phyloP scores from a whole-genome alignment of 2,797 vertebrate species.

The Catharus ustulatus region DNA sequence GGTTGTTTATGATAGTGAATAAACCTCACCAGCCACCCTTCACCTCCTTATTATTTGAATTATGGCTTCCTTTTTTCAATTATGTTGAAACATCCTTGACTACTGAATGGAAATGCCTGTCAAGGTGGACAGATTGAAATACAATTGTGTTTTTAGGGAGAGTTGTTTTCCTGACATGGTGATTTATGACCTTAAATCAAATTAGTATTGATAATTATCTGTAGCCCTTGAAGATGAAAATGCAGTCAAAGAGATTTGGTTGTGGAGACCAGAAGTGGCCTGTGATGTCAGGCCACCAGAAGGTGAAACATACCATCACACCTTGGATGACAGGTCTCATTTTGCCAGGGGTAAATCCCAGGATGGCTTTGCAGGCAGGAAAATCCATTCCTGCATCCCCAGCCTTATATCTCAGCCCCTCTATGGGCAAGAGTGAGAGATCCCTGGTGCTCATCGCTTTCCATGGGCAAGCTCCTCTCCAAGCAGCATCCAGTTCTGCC shows the following conservation, averaged over 20 bases:
- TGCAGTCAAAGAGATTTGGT: not conserved
- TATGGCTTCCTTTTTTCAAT: not conserved
- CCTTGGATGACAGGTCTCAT: not conserved
- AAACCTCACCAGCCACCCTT: not conserved
- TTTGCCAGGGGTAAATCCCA: not conserved
- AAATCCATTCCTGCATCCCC: not conserved
- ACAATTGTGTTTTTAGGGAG: not conserved
- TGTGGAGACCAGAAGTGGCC: not conserved
- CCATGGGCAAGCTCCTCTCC: not conserved
- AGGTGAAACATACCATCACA: not conserved
- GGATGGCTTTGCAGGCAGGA: not conserved
- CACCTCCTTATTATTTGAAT: not conserved
- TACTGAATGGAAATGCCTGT: not conserved
- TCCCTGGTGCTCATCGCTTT: not conserved
- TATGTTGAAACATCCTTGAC: not conserved
- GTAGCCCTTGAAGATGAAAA: not conserved
- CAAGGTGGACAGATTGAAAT: not conserved
- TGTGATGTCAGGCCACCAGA: not conserved
- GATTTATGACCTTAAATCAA: not conserved
- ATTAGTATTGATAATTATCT: not conserved
- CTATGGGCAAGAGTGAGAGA: not conserved
- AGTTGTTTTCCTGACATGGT: not conserved
- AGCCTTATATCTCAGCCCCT: not conserved
- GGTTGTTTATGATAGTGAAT: not conserved
- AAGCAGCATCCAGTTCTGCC: not conserved